phyloP scores from a whole-genome alignment of 2,888 invertebrate genomes.

The Drosophila sordidula region DNA sequence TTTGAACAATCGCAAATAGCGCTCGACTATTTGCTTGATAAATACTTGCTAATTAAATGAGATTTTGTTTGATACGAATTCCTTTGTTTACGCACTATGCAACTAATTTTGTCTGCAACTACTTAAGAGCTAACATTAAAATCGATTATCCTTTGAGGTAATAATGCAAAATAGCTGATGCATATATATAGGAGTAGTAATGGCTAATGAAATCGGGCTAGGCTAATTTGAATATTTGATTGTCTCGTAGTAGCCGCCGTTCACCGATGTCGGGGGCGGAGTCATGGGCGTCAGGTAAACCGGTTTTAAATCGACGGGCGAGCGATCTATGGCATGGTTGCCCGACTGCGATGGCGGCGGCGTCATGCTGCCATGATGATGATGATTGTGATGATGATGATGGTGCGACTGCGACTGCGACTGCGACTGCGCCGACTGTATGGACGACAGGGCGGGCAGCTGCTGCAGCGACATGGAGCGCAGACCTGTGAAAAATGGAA shows the following conservation, averaged over 20 bases:
- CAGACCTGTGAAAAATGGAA: conserved; percentile 68
- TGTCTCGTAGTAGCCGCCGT: conserved; percentile 77
- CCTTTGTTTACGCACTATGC: conserved; percentile 44
- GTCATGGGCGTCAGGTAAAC: conserved; percentile 81
- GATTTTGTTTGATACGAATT: conserved; percentile 42
- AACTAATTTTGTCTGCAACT: conserved; percentile 59
- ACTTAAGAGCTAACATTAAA: conserved; percentile 56
- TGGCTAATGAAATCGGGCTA: conserved; percentile 3
- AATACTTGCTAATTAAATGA: conserved; percentile 37
- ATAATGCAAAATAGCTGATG: conserved; percentile 49
- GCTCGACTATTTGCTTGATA: conserved; percentile 12
- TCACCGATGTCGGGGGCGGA: conserved; percentile 75
- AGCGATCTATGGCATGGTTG: conserved; percentile 63
- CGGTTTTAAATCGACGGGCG: conserved; percentile 83
- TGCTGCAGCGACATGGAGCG: conserved; percentile 83
- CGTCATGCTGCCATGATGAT: conserved; percentile 72
- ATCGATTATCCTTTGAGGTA: conserved; percentile 76
- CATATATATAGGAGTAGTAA: not conserved
- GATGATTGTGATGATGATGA: conserved; percentile 65
- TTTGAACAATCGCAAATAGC: conserved; percentile 28
- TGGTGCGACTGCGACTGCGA: conserved; percentile 48
- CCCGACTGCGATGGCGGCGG: conserved; percentile 76
- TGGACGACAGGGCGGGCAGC: conserved; percentile 64
- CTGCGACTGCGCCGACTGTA: conserved; percentile 45
- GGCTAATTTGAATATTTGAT: conserved; percentile 80